Evolutionary conservation across 2,113 vertebrate genomes (phyloP).

Genomic region (Lonchura striata): DNA sequence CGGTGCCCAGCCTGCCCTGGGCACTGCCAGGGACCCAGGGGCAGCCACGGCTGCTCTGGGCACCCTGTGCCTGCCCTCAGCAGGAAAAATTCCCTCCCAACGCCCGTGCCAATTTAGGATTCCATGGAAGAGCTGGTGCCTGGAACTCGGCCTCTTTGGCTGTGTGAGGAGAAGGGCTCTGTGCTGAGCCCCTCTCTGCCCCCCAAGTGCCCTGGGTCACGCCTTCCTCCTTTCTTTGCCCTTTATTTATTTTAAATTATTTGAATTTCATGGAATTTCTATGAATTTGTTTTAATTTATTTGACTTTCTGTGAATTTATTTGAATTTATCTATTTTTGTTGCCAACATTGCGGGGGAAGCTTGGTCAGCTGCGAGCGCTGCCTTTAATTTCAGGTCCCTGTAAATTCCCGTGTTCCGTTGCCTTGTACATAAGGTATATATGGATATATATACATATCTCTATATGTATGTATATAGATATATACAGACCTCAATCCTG

Average conservation of each 20-base stretch:
- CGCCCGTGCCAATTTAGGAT: neutral
- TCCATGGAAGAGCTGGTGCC: neutral
- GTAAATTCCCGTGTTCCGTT: constrained; percentile 50
- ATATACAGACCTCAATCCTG: constrained; percentile 55
- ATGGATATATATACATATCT: constrained; percentile 74
- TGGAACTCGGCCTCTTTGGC: neutral
- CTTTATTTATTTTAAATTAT: neutral
- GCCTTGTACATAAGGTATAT: constrained; percentile 74
- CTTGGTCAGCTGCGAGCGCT: constrained; percentile 47
- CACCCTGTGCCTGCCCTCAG: neutral
- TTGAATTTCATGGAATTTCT: neutral
- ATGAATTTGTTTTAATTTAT: neutral
- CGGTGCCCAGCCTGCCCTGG: neutral
- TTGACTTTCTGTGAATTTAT: neutral
- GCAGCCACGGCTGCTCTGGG: neutral
- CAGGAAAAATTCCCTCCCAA: neutral
- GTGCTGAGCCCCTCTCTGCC: neutral
- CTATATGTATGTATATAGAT: constrained; percentile 64
- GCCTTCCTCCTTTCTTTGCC: neutral
- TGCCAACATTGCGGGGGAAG: neutral
- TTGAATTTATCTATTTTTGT: neutral
- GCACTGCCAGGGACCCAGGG: neutral
- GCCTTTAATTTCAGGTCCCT: constrained; percentile 22
- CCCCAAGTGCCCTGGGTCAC: neutral
- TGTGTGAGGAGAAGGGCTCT: neutral